These are phyloP conservation scores for Saccostrea echinata DNA, from an alignment of 1,140 invertebrate genomes.

Conservation along the genomic window DNA sequence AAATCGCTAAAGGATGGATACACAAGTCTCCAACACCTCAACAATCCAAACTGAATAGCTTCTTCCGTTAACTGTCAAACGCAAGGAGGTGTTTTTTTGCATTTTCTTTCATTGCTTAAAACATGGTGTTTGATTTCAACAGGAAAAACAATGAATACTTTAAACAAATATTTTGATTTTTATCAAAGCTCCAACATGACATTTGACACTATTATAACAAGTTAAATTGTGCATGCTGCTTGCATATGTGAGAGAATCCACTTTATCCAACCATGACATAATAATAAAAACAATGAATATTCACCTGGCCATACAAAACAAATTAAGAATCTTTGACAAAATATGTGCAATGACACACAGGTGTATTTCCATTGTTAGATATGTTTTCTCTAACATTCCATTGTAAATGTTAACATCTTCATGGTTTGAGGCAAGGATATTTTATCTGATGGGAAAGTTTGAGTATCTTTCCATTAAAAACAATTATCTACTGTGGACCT, in stretches of 20 bases:
- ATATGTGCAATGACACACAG: background rate
- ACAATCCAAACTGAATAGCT: conserved; percentile 7
- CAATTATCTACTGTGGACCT: conserved; percentile 1
- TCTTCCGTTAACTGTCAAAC: background rate
- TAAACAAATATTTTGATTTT: conserved; percentile 14
- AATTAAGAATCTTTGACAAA: background rate
- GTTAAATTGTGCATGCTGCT: background rate
- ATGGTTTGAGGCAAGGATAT: background rate
- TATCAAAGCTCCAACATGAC: background rate
- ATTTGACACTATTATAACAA: background rate
- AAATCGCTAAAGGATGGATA: conserved; percentile 10
- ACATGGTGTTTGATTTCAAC: conserved; percentile 3
- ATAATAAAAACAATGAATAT: background rate
- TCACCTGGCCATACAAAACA: background rate
- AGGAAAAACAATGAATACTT: background rate
- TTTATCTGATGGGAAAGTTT: conserved; percentile 29
- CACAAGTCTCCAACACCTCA: conserved; percentile 7
- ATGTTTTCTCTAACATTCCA: background rate
- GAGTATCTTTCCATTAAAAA: conserved; percentile 16
- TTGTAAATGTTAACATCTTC: background rate
- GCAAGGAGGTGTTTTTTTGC: background rate
- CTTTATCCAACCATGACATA: background rate
- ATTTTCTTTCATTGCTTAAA: background rate
- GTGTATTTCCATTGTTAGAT: background rate
- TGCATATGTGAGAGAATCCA: background rate